A percentile compares a stretch with the other conserved stretches of the same genome.
Conservation (phyloP, 2,113 vertebrate genomes). For the Syngnathus floridae region DNA sequence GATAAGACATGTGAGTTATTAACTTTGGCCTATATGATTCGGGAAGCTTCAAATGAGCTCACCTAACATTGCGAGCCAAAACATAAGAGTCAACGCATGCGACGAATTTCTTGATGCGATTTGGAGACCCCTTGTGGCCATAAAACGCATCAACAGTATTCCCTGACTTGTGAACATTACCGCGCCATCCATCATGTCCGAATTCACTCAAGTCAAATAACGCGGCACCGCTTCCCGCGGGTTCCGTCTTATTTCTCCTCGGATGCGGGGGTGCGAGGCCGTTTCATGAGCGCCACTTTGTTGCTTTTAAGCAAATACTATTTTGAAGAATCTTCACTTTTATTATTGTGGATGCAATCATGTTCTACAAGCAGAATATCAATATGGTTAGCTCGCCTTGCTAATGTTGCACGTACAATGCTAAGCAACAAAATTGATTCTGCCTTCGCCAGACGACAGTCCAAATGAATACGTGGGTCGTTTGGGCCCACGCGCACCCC, state of each 20-base stretch:
- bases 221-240: slow-evolving; percentile 13
- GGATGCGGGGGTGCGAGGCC: neutral
- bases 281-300: slow-evolving; percentile 10
- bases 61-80: neutral
- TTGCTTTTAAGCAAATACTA: neutral
- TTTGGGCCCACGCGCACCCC: neutral
- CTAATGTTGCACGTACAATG: neutral
- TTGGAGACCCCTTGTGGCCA: neutral
- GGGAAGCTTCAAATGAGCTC: neutral
- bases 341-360: neutral
- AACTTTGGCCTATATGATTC: slow-evolving; percentile 29
- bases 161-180: slow-evolving; percentile 2
- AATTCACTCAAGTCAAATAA: slow-evolving; percentile 25
- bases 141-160: slow-evolving; percentile 1
- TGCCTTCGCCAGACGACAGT: neutral
- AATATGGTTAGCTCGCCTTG: neutral
- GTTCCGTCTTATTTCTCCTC: slow-evolving; percentile 31
- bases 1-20: slow-evolving; percentile 37
- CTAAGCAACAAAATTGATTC: neutral
- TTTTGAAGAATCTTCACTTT: neutral
- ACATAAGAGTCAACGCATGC: neutral
- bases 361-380: neutral
- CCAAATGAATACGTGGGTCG: neutral
- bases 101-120: neutral
- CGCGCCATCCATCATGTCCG: slow-evolving; percentile 20